These are phyloP conservation scores for mouse (Mus musculus) DNA, from an alignment of 2,113 vertebrate genomes.

Conservation along the genomic window DNA sequence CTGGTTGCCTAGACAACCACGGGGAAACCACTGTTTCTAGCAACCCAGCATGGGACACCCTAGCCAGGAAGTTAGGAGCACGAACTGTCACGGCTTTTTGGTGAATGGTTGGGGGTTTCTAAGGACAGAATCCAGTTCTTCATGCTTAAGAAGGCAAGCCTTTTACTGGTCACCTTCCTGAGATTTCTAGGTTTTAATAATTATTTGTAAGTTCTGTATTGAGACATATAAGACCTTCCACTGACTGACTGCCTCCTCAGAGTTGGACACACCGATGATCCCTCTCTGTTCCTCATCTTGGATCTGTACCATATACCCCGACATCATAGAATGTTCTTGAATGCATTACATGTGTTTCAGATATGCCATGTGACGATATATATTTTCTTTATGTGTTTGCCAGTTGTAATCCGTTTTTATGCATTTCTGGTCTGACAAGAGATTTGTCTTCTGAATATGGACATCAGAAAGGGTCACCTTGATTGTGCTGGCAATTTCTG, in stretches of 20 bases:
- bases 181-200: constrained; percentile 1
- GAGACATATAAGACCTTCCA: constrained; percentile 7
- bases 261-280: neutral
- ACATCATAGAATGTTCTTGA: neutral
- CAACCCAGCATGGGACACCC: too few relatives aligned
- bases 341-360: neutral
- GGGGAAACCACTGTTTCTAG: neutral
- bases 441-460: constrained; percentile 8
- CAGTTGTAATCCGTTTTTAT: neutral
- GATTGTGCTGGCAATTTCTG: constrained; percentile 2
- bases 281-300: neutral
- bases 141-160: neutral
- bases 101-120: neutral
- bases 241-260: neutral
- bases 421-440: neutral
- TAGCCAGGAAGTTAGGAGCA: too few relatives aligned
- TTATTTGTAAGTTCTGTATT: neutral
- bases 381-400: neutral
- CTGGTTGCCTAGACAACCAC: neutral
- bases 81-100: neutral
- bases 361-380: neutral
- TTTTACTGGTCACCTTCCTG: neutral
- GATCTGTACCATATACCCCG: neutral
- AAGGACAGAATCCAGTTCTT: neutral
- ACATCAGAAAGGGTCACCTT: neutral